These are phyloP conservation scores for Anhinga anhinga DNA, from an alignment of 2,113 vertebrate genomes.

Conservation along the genomic window DNA sequence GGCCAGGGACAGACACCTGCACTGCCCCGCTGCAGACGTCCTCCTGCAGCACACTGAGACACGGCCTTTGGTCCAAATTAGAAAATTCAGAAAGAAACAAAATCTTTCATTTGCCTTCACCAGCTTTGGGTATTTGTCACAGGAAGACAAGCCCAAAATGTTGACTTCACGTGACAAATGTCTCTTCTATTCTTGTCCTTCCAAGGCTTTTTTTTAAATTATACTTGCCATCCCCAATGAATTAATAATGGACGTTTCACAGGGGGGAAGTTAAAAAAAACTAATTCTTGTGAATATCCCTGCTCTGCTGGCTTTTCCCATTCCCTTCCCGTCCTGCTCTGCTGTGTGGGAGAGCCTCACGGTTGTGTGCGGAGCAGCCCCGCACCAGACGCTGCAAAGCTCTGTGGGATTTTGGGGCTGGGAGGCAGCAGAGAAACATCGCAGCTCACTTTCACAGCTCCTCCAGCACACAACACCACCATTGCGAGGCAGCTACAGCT, in stretches of 20 bases:
- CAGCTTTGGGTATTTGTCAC: not conserved
- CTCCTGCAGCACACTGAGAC: not conserved
- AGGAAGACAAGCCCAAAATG: not conserved
- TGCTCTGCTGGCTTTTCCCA: not conserved
- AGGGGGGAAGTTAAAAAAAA: not conserved
- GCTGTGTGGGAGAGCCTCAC: accelerated
- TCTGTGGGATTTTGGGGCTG: not conserved
- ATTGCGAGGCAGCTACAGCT: not conserved
- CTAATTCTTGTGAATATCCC: not conserved
- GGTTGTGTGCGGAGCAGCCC: not conserved
- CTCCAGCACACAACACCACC: not conserved
- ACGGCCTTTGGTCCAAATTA: not conserved
- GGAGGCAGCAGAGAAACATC: not conserved
- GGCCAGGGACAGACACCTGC: not conserved
- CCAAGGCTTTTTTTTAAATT: not conserved
- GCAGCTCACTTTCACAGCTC: not conserved
- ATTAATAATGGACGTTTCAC: not conserved
- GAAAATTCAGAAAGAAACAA: not conserved
- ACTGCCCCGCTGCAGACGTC: not conserved
- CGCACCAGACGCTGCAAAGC: accelerated
- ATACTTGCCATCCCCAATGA: not conserved
- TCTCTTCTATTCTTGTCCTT: not conserved
- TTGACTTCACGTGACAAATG: not conserved
- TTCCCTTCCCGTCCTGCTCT: not conserved
- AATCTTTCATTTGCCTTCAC: not conserved